Conservation (phyloP, 2,797 vertebrate genomes). For the Gymnoscopelus braueri region DNA sequence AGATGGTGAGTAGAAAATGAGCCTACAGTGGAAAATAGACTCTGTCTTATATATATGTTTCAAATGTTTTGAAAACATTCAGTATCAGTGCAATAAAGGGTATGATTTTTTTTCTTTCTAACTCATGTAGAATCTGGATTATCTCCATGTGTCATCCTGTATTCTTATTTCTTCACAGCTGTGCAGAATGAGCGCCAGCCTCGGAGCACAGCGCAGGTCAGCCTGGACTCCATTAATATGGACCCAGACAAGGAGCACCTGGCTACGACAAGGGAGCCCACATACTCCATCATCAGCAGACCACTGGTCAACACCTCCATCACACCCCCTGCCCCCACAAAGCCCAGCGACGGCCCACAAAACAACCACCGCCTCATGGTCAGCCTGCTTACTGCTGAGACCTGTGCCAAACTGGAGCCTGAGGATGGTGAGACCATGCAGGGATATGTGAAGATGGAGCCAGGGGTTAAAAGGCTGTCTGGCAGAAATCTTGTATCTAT, state of each 20-base stretch:
- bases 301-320: constrained; percentile 62
- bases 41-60: background rate
- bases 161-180: constrained; percentile 69
- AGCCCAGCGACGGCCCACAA: constrained; percentile 73
- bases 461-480: background rate
- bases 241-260: constrained; percentile 79
- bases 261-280: constrained; percentile 77
- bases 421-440: constrained; percentile 84
- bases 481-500: too few species aligned
- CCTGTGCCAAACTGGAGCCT: constrained; percentile 90
- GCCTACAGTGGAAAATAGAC: background rate
- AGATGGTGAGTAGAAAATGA: constrained; percentile 83
- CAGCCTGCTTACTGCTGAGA: constrained; percentile 91
- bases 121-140: accelerated
- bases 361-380: constrained; percentile 92
- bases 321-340: constrained; percentile 38
- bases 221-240: constrained; percentile 75
- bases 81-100: too few species aligned
- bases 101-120: too few species aligned
- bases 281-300: constrained; percentile 69
- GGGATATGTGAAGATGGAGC: background rate
- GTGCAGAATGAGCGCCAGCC: constrained; percentile 96
- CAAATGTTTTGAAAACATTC: too few species aligned
- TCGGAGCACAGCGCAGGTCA: constrained; percentile 88
- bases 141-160: background rate